Conservation (phyloP, 1,140 invertebrate species). For the Atopsyche davidsoni region DNA sequence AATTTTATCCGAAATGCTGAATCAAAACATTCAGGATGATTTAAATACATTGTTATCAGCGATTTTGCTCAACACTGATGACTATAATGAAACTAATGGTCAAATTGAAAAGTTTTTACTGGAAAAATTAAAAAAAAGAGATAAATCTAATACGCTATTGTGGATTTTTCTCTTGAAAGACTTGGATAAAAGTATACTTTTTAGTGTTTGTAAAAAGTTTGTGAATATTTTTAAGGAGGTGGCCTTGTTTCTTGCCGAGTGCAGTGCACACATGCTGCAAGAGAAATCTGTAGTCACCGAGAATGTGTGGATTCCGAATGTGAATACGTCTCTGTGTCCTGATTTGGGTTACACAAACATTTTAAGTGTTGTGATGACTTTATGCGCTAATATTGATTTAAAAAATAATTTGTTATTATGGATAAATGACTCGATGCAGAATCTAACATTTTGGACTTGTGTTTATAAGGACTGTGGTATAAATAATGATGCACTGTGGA, state of each 20-base stretch:
- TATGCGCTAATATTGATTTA: constrained; percentile 35
- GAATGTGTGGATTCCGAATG: constrained; percentile 37
- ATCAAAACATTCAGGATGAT: constrained; percentile 32
- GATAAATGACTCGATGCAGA: constrained; percentile 10
- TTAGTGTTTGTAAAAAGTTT: constrained; percentile 42
- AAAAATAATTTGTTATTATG: constrained; percentile 8
- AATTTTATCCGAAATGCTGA: constrained; percentile 31
- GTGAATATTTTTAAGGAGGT: constrained; percentile 44
- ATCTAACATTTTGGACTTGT: constrained; percentile 17
- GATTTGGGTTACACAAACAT: constrained; percentile 48
- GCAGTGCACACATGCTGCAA: constrained; percentile 43
- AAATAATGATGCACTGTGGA: constrained; percentile 11
- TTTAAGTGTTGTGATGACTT: constrained; percentile 39
- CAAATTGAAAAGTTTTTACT: constrained; percentile 44
- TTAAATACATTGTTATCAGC: constrained; percentile 33
- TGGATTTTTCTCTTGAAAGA: constrained; percentile 44
- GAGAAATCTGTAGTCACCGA: constrained; percentile 33
- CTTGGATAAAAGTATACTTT: constrained; percentile 40
- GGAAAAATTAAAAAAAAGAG: constrained; percentile 41
- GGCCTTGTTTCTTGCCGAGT: constrained; percentile 50
- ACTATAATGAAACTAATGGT: constrained; percentile 37
- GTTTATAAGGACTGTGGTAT: constrained; percentile 15
- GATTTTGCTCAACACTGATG: constrained; percentile 31
- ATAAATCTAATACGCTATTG: constrained; percentile 37
- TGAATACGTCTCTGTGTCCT: constrained; percentile 39